Evolutionary conservation across 2,888 invertebrate genomes (phyloP), one percentile per base, ranked within the genome.

Genomic region (Pyrocoelia pectoralis): DNA sequence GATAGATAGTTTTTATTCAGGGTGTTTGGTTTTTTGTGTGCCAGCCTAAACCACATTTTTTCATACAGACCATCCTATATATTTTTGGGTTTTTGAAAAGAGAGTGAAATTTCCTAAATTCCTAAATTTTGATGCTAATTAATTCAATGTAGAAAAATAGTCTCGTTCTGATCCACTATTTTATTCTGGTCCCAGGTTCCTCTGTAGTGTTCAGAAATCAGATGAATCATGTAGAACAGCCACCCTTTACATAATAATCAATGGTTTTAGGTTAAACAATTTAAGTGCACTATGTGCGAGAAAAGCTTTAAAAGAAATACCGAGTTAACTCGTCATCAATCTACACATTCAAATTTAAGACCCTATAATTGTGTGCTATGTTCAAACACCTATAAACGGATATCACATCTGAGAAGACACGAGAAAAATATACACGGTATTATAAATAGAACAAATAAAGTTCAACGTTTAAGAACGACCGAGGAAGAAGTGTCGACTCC

Each of bases 221-320:
- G 53, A 77, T 80, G 17, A 73, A 77, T 2, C 79, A 79, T 50
- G 74, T 77, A 5, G 54, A 63, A 15, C 68, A 74, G 66, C 72
- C 24, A 52, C 29, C 14, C 12, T 40, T 40, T 40, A n/a, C n/a
- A 33, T 38, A 13, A 8, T 12, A 43, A 43, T 12, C 1, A 17
- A 43, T 17, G 8, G 9, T 68, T 68, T 52, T 72, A 78, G 67
- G 76, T 76, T 46, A 74, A 76, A 17, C 76, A 77, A 29, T 80
- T 79, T 43, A 70, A 76, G 10, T 80, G 80, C 51, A 73, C 76
- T 33, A 73, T 76, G 57, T 80, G 80, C 57, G 77, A 77, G 5
- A 80, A 79, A 63, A 72, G 77, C 2, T 80, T 80, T 63, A 80
- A 80, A 65, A 69, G 80, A 40, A 80, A 80, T 48, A 78, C 79